Conservation (phyloP, 2,113 vertebrate genomes). For the Lethenteron camtschaticum region DNA sequence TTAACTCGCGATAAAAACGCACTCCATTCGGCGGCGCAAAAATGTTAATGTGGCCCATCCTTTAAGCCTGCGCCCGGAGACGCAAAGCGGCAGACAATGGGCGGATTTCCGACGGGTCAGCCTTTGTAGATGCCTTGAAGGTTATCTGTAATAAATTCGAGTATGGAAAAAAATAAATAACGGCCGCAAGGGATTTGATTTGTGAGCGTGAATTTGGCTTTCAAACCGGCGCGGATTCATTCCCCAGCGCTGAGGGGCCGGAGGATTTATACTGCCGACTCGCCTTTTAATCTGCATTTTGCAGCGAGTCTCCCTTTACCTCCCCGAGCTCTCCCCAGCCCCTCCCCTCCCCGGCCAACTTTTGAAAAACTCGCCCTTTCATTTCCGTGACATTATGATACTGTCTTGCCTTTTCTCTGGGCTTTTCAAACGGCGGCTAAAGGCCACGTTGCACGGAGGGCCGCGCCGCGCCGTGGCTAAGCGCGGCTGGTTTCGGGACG, state of each 20-base stretch:
- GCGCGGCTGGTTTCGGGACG: no score
- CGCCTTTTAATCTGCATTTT: constrained; percentile 6
- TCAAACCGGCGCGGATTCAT: constrained; percentile 2
- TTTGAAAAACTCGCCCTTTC: background rate
- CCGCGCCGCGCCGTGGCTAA: no score
- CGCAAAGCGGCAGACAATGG: constrained; percentile 3
- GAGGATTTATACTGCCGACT: constrained; percentile 4
- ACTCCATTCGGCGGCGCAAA: constrained; percentile 3
- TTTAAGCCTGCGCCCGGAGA: constrained; percentile 3
- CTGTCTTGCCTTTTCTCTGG: background rate
- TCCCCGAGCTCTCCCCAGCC: background rate
- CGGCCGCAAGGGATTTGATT: constrained; percentile 5
- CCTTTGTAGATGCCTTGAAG: constrained; percentile 6
- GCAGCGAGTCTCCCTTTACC: constrained; percentile 3
- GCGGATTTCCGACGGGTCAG: constrained; percentile 5
- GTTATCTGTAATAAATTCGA: constrained; percentile 5
- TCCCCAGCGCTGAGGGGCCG: constrained; percentile 4
- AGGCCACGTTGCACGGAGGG: background rate
- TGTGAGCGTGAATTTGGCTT: constrained; percentile 4
- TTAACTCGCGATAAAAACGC: constrained; percentile 4
- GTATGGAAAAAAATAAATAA: constrained; percentile 6
- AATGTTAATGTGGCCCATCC: constrained; percentile 1
- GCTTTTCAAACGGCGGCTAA: background rate
- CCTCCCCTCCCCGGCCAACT: constrained; percentile 1
- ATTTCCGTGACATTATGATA: constrained; percentile 6